Evolutionary conservation across 1,140 invertebrate species (phyloP).

Genomic region (Stegodyphus mimosarum): DNA sequence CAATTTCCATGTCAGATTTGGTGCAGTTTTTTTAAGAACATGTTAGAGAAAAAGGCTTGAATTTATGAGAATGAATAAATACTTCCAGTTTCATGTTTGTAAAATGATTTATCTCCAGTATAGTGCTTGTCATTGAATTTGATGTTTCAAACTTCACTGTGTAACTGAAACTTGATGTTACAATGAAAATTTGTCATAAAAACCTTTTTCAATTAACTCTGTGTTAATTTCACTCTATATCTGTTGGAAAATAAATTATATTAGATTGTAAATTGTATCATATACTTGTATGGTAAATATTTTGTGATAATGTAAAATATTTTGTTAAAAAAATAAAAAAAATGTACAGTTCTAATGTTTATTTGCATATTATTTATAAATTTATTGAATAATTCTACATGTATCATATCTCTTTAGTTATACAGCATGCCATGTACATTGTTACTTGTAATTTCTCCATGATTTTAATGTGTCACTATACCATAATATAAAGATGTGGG

Average conservation of each 20-base stretch:
- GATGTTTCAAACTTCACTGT: not conserved
- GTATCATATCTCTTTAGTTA: too few relatives aligned
- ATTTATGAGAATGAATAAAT: not conserved
- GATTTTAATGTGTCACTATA: too few relatives aligned
- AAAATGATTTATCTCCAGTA: not conserved
- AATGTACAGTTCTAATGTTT: not conserved
- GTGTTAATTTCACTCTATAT: not conserved
- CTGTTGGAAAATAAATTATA: constrained; percentile 13
- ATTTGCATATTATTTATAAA: too few relatives aligned
- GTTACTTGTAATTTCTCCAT: too few relatives aligned
- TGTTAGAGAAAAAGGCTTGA: too few relatives aligned
- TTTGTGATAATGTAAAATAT: constrained; percentile 57
- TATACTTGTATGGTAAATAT: constrained; percentile 38
- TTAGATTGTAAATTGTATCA: constrained; percentile 43
- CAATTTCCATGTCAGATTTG: too few relatives aligned
- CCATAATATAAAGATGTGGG: too few relatives aligned
- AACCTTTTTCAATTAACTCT: not conserved
- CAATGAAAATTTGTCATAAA: not conserved
- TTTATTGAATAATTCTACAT: too few relatives aligned
- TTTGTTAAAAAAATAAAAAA: constrained; percentile 38
- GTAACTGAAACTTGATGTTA: not conserved
- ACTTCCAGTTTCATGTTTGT: not conserved
- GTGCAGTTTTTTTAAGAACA: too few relatives aligned
- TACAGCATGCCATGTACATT: too few relatives aligned
- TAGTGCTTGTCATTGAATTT: not conserved